A percentile compares a stretch with the other conserved stretches of the same genome.
These are phyloP conservation scores for Caenorhabditis doughertyi DNA, from an alignment of 2,888 invertebrate genomes.

Conservation along the genomic window DNA sequence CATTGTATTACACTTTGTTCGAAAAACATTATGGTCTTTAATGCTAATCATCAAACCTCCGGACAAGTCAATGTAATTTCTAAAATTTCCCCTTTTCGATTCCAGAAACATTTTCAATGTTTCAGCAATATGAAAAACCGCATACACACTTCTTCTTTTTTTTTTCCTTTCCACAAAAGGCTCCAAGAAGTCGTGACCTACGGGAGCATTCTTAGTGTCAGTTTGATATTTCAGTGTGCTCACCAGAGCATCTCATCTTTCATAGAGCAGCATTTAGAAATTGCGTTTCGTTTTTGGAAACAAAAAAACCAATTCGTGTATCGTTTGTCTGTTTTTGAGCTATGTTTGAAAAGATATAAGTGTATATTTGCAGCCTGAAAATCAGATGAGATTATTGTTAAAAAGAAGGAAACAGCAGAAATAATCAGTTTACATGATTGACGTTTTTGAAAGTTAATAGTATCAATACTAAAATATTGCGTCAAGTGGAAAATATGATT, in stretches of 20 bases:
- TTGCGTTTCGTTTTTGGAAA: slow-evolving; percentile 40
- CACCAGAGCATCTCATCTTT: slow-evolving; percentile 59
- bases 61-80: too few relatives aligned
- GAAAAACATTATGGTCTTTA: too few relatives aligned
- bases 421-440: slow-evolving; percentile 4
- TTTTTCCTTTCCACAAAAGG: slow-evolving; percentile 5
- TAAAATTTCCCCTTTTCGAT: too few relatives aligned
- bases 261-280: slow-evolving; percentile 44
- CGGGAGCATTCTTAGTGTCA: slow-evolving; percentile 51
- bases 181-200: slow-evolving; percentile 36
- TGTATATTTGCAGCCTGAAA: background rate
- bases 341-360: slow-evolving; percentile 3
- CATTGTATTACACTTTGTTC: too few relatives aligned
- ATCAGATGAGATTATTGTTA: too few relatives aligned
- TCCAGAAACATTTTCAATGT: too few relatives aligned
- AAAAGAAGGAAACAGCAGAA: background rate
- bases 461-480: background rate
- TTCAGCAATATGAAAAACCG: slow-evolving; percentile 1
- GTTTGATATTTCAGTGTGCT: slow-evolving; percentile 56
- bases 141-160: slow-evolving; percentile 8
- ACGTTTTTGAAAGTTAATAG: slow-evolving; percentile 22
- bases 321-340: slow-evolving; percentile 19
- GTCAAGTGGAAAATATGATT: background rate
- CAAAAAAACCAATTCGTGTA: background rate
- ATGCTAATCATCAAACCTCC: too few relatives aligned